Conservation (phyloP, 2,888 invertebrate species). For the Acanthosepion lycidas region DNA sequence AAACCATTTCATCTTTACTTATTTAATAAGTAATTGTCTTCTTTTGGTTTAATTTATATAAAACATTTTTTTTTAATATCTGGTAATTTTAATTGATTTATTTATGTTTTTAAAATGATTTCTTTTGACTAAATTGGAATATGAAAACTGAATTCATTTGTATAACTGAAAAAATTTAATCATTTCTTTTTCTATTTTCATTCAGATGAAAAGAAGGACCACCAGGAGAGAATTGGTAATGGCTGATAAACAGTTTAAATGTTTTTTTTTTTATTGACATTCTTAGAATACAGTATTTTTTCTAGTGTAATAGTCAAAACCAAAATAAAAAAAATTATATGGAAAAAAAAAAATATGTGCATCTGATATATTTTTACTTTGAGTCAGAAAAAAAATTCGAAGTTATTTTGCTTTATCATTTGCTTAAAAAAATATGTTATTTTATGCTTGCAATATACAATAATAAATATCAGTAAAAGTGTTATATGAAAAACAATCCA, state of each 20-base stretch:
- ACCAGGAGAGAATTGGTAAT: constrained; percentile 47
- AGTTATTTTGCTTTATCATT: too few species aligned
- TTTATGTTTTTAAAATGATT: neutral
- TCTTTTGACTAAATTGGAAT: neutral
- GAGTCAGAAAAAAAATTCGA: neutral
- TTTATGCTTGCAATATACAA: neutral
- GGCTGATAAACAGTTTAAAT: neutral
- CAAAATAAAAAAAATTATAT: neutral
- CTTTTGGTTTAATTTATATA: neutral
- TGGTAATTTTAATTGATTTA: neutral
- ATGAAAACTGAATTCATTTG: neutral
- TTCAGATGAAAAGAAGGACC: constrained; percentile 44
- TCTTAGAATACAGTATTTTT: neutral
- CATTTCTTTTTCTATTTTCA: constrained; percentile 7
- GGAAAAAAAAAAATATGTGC: neutral
- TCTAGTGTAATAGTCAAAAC: neutral
- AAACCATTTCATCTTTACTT: neutral
- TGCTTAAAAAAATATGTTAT: neutral
- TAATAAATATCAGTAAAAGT: neutral
- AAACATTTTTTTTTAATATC: neutral
- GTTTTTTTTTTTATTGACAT: neutral
- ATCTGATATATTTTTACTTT: neutral
- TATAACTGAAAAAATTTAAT: neutral
- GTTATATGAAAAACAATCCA: neutral
- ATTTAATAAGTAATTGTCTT: neutral